These are phyloP conservation scores for Carassius carassius DNA, from an alignment of 2,113 vertebrate genomes.

Conservation along the genomic window DNA sequence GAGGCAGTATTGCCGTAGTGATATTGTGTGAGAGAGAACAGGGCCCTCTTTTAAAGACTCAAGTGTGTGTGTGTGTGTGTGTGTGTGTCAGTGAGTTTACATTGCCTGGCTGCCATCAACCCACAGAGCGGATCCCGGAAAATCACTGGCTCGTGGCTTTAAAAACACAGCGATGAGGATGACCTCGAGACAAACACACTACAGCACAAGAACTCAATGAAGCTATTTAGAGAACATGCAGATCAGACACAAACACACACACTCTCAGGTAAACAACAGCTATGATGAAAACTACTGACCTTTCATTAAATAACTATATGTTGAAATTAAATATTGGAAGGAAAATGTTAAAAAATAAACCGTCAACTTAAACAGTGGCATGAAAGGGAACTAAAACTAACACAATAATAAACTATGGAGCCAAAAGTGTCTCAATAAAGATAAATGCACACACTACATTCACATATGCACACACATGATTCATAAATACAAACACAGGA, in stretches of 20 bases:
- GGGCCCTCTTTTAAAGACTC: constrained; percentile 29
- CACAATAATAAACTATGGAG: too few species aligned
- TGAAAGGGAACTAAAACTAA: background rate
- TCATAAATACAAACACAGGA: too few species aligned
- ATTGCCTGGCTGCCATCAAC: constrained; percentile 34
- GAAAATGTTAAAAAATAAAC: too few species aligned
- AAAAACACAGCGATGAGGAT: constrained; percentile 38
- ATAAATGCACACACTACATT: too few species aligned
- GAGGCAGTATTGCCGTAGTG: constrained; percentile 35
- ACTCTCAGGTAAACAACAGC: background rate
- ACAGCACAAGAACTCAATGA: constrained; percentile 16
- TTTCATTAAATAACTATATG: background rate
- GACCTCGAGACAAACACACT: constrained; percentile 29
- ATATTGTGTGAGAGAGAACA: constrained; percentile 43
- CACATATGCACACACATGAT: too few species aligned
- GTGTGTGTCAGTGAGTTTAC: constrained; percentile 32
- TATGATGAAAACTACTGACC: background rate
- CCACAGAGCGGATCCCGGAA: constrained; percentile 39
- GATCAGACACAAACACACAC: background rate
- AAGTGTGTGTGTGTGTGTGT: constrained; percentile 7
- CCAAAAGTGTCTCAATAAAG: too few species aligned
- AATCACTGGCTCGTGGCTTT: constrained; percentile 42
- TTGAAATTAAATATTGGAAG: background rate
- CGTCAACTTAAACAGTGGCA: background rate
- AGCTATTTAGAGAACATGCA: background rate